phyloP scores from a whole-genome alignment of 2,888 invertebrate genomes.

The Lissonota sp. region DNA sequence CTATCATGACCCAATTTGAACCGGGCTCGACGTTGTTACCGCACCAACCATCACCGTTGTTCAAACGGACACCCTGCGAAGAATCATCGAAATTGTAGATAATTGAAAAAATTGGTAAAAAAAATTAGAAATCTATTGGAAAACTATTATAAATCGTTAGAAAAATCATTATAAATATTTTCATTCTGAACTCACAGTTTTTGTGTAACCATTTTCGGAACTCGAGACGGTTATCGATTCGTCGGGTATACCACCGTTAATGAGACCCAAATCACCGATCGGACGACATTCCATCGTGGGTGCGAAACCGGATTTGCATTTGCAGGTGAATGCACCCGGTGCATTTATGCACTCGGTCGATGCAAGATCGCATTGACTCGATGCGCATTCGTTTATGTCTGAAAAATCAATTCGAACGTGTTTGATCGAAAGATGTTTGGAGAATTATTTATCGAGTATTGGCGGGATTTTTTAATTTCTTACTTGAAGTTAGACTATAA shows the following conservation, averaged over 20 bases:
- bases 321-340: slow-evolving; percentile 95
- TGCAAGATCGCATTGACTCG: slow-evolving; percentile 94
- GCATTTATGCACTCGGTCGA: slow-evolving; percentile 96
- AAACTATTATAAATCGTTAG: neutral
- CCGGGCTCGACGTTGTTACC: slow-evolving; percentile 94
- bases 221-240: slow-evolving; percentile 94
- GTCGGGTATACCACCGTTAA: slow-evolving; percentile 95
- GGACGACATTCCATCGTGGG: slow-evolving; percentile 95
- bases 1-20: slow-evolving; percentile 94
- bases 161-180: neutral
- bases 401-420: slow-evolving; percentile 42
- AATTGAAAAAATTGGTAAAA: neutral
- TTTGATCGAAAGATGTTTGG: too few relatives aligned
- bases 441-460: neutral
- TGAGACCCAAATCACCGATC: slow-evolving; percentile 94
- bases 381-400: slow-evolving; percentile 96
- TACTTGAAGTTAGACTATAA: neutral
- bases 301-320: slow-evolving; percentile 92
- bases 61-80: slow-evolving; percentile 91
- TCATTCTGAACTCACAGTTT: slow-evolving; percentile 87
- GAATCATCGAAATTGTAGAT: neutral
- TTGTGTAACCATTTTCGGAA: slow-evolving; percentile 92
- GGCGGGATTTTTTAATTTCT: neutral
- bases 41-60: slow-evolving; percentile 95
- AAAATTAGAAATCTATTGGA: slow-evolving; percentile 8